phyloP scores from a whole-genome alignment of 2,113 vertebrate genomes.

The Podarcis muralis region DNA sequence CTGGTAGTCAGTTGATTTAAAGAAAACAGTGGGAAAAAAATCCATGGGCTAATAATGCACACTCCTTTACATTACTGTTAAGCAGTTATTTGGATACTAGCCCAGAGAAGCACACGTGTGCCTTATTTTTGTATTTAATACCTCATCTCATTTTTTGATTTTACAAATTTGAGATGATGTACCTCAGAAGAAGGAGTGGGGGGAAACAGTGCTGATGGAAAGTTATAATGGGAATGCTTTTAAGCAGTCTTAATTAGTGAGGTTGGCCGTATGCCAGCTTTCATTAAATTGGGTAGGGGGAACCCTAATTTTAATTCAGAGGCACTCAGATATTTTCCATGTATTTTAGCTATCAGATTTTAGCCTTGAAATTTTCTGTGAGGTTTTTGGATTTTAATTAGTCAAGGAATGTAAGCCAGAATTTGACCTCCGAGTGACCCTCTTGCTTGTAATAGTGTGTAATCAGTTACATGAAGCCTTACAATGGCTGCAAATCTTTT shows the following conservation, averaged over 20 bases:
- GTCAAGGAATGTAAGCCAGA: conserved; percentile 54
- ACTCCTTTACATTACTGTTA: not conserved
- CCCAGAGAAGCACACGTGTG: not conserved
- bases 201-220: not conserved
- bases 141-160: not conserved
- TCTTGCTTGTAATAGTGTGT: conserved; percentile 39
- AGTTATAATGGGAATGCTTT: not conserved
- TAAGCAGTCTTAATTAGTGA: conserved; percentile 22
- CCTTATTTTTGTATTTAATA: not conserved
- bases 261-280: conserved; percentile 9
- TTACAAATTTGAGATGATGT: not conserved
- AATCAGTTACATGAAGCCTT: conserved; percentile 31
- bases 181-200: not conserved
- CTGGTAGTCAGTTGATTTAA: not conserved
- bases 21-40: not conserved
- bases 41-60: not conserved
- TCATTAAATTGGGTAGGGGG: not conserved
- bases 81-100: not conserved
- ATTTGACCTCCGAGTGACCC: conserved; percentile 44
- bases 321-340: not conserved
- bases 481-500: conserved; percentile 34
- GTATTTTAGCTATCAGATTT: conserved; percentile 33
- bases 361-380: not conserved
- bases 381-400: conserved; percentile 47
- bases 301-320: conserved; percentile 37